Conservation (phyloP, 1,140 invertebrate species). For the Brachionus rubens region DNA sequence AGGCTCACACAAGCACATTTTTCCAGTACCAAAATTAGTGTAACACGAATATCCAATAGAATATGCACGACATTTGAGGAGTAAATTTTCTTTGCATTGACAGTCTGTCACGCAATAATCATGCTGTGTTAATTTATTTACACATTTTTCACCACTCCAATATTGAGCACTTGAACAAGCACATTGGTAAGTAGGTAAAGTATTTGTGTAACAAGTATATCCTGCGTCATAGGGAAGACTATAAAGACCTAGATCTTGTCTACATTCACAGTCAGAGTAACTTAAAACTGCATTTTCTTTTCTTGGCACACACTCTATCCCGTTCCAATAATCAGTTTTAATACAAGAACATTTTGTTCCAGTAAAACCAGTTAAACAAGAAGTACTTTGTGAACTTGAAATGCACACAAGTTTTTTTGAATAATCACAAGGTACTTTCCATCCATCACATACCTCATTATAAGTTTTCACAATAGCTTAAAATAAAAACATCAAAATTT, state of each 20-base stretch:
- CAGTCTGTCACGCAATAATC: not conserved
- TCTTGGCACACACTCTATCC: not conserved
- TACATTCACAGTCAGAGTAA: not conserved
- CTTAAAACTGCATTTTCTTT: not conserved
- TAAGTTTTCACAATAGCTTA: too few species aligned
- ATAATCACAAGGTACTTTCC: conserved; percentile 7
- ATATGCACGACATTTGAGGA: too few species aligned
- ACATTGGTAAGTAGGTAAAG: not conserved
- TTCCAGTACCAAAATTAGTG: too few species aligned
- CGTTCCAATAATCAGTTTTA: not conserved
- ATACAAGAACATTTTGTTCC: too few species aligned
- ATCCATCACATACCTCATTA: too few species aligned
- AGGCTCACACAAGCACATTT: too few species aligned
- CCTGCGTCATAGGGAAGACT: not conserved
- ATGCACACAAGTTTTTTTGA: not conserved
- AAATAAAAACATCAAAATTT: too few species aligned
- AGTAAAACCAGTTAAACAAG: not conserved
- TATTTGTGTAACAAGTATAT: not conserved
- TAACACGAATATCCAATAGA: too few species aligned
- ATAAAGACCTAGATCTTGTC: not conserved
- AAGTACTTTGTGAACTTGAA: not conserved
- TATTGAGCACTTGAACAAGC: not conserved
- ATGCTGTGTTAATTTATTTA: not conserved
- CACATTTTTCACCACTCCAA: too few species aligned
- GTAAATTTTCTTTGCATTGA: not conserved